phyloP scores from a whole-genome alignment of 2,113 vertebrate species.

The Psittacara wagleri region DNA sequence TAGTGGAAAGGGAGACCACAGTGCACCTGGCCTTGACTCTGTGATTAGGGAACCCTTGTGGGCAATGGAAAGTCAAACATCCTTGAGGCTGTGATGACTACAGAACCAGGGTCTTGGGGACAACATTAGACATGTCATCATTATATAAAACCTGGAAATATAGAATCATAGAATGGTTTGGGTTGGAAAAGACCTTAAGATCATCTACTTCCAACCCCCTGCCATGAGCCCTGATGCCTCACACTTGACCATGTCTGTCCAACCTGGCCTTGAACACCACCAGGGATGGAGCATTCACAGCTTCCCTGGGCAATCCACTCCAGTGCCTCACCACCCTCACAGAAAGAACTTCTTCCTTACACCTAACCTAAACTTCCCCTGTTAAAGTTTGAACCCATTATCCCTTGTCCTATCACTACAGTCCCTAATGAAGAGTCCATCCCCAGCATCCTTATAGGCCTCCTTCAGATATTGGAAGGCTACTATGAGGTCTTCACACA shows the following conservation, averaged over 20 bases:
- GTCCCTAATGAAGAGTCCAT: background rate
- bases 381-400: background rate
- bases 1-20: background rate
- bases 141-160: background rate
- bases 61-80: background rate
- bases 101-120: background rate
- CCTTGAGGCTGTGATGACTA: background rate
- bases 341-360: background rate
- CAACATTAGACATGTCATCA: background rate
- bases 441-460: background rate
- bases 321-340: background rate
- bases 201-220: background rate
- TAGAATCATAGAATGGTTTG: background rate
- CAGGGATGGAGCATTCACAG: background rate
- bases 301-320: background rate
- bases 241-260: background rate
- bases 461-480: background rate
- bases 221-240: background rate
- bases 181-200: background rate
- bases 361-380: too few species aligned
- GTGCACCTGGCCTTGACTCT: background rate
- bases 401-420: background rate
- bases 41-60: background rate
- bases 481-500: background rate
- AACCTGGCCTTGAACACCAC: background rate